A percentile compares a stretch with the other conserved stretches of the same genome.
These are phyloP conservation scores for Chaetodon trifascialis DNA, from an alignment of 2,113 vertebrate species.

Conservation along the genomic window DNA sequence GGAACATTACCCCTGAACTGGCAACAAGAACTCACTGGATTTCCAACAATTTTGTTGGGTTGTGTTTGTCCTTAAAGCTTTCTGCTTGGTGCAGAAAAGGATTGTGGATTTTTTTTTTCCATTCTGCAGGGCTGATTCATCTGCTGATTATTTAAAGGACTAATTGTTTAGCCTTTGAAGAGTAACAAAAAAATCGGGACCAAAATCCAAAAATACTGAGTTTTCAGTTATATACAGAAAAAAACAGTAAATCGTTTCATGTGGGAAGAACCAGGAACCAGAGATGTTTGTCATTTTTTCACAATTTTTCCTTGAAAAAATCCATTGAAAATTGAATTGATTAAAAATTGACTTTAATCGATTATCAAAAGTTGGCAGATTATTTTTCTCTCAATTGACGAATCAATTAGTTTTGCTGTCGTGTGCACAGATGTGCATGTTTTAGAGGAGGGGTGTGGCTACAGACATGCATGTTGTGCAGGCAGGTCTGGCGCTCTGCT, in stretches of 20 bases:
- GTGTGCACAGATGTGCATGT: neutral
- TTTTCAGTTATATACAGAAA: neutral
- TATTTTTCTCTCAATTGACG: too few relatives aligned
- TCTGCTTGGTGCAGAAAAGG: neutral
- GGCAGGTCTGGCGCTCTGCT: constrained; percentile 29
- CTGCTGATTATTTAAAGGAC: neutral
- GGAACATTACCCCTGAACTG: neutral
- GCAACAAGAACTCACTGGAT: neutral
- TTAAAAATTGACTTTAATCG: neutral
- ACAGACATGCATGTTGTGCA: constrained; percentile 9
- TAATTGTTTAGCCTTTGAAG: neutral
- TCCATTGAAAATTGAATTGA: too few relatives aligned
- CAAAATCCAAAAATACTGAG: neutral
- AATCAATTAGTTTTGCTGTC: neutral
- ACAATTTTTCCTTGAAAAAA: neutral
- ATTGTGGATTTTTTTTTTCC: neutral
- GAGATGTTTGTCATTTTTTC: neutral
- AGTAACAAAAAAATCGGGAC: neutral
- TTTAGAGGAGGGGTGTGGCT: constrained; percentile 5
- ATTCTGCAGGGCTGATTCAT: neutral
- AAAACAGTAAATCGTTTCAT: neutral
- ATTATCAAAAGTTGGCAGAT: neutral
- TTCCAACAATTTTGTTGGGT: constrained; percentile 1
- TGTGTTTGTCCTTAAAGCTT: neutral
- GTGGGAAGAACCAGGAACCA: neutral